Conservation (phyloP, 2,888 invertebrate species). For the Drosophila tripunctata region DNA sequence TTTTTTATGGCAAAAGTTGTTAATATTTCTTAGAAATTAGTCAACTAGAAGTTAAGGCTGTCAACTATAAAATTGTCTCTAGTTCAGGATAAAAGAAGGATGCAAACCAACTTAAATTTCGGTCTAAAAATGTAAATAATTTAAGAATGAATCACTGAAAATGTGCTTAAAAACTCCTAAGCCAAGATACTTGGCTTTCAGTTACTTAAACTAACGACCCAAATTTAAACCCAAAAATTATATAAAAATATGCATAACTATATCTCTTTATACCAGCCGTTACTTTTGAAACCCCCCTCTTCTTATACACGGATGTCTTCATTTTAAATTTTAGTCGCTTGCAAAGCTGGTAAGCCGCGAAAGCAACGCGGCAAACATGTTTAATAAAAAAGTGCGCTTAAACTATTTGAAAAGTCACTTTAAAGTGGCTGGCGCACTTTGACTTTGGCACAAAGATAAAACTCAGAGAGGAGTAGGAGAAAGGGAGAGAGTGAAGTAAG, state of each 20-base stretch:
- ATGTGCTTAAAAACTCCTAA: too few relatives aligned
- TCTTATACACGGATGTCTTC: not conserved
- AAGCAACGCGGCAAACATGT: constrained; percentile 10
- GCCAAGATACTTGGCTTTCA: too few relatives aligned
- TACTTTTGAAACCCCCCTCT: constrained; percentile 6
- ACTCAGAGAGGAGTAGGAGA: not conserved
- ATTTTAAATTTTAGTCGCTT: not conserved
- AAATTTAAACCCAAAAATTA: too few relatives aligned
- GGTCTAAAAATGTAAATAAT: too few relatives aligned
- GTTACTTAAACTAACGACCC: too few relatives aligned
- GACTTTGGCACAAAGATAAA: constrained; percentile 1
- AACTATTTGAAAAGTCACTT: constrained; percentile 21
- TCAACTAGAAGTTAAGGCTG: not conserved
- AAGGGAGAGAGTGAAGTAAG: not conserved
- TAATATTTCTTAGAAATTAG: not conserved
- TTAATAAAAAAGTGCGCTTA: constrained; percentile 28
- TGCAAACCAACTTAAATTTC: too few relatives aligned
- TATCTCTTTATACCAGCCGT: not conserved
- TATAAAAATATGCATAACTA: too few relatives aligned
- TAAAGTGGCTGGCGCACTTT: constrained; percentile 6
- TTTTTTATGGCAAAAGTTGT: constrained; percentile 18
- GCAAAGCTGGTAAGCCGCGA: constrained; percentile 6
- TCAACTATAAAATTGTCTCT: too few relatives aligned
- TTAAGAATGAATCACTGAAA: too few relatives aligned
- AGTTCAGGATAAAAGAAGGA: too few relatives aligned